Evolutionary conservation across 2,113 vertebrate genomes (phyloP).

Genomic region (Ptilonorhynchus violaceus): DNA sequence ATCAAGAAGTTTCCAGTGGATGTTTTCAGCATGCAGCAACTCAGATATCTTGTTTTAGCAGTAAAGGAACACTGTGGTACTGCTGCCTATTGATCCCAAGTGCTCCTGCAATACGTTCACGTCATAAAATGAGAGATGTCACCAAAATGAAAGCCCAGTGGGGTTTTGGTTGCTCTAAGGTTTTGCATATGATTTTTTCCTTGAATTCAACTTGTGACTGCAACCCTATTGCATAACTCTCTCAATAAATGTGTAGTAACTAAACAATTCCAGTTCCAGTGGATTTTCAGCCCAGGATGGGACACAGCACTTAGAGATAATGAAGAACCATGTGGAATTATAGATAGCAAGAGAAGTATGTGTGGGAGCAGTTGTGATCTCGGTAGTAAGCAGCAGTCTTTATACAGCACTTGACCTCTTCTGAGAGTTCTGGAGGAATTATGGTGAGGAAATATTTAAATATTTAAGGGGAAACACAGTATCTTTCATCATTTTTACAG

Average conservation of each 20-base stretch:
- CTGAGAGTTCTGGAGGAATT: neutral
- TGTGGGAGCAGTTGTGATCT: neutral
- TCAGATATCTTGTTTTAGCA: neutral
- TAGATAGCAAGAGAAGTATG: neutral
- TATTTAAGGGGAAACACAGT: neutral
- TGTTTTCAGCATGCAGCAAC: neutral
- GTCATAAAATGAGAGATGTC: neutral
- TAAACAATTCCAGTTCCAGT: neutral
- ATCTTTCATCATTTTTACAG: neutral
- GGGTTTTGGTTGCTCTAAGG: neutral
- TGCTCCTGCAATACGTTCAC: fast-evolving
- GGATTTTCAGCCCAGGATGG: neutral
- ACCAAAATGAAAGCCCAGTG: neutral
- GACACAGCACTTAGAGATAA: fast-evolving
- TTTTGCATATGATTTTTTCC: neutral
- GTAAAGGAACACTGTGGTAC: neutral
- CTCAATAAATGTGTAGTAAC: neutral
- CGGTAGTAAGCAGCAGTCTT: neutral
- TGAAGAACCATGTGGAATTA: neutral
- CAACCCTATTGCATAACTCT: neutral
- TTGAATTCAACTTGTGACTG: neutral
- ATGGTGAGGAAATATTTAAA: neutral
- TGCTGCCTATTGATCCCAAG: neutral
- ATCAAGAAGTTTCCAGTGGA: neutral
- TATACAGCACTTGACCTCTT: neutral